Conservation (phyloP, 2,113 vertebrate species). For the Ifrita kowaldi region DNA sequence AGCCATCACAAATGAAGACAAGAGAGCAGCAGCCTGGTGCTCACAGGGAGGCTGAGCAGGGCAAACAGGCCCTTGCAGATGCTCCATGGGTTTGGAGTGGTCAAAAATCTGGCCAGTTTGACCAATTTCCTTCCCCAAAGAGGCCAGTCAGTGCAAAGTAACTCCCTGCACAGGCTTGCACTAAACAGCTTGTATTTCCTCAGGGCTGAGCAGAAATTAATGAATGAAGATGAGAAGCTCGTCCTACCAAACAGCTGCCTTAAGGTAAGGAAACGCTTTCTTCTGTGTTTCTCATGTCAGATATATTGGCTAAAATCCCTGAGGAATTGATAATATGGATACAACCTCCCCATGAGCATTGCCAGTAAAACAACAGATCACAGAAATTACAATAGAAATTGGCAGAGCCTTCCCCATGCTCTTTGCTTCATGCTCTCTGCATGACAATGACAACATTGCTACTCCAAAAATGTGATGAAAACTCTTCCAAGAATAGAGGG, state of each 20-base stretch:
- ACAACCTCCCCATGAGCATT: not conserved
- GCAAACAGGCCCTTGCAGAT: not conserved
- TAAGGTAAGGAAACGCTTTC: not conserved
- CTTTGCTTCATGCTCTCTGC: not conserved
- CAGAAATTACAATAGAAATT: not conserved
- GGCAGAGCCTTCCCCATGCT: not conserved
- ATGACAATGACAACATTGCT: fast-evolving
- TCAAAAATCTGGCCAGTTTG: not conserved
- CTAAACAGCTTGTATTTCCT: not conserved
- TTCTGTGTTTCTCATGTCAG: not conserved
- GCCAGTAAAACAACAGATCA: not conserved
- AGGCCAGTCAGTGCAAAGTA: not conserved
- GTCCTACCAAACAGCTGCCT: not conserved
- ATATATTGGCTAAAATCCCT: not conserved
- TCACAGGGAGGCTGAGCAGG: not conserved
- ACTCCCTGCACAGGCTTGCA: not conserved
- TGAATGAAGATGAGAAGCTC: not conserved
- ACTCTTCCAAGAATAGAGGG: not conserved
- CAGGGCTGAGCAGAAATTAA: not conserved
- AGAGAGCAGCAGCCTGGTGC: not conserved
- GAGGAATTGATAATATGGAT: fast-evolving
- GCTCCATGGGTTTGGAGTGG: not conserved
- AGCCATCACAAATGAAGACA: not conserved
- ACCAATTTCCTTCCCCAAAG: not conserved
- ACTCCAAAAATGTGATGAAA: not conserved